A percentile compares a stretch with the other conserved stretches of the same genome.
These are phyloP conservation scores for Pangasius sanitwongsei DNA, from an alignment of 2,797 vertebrate genomes.

Conservation along the genomic window DNA sequence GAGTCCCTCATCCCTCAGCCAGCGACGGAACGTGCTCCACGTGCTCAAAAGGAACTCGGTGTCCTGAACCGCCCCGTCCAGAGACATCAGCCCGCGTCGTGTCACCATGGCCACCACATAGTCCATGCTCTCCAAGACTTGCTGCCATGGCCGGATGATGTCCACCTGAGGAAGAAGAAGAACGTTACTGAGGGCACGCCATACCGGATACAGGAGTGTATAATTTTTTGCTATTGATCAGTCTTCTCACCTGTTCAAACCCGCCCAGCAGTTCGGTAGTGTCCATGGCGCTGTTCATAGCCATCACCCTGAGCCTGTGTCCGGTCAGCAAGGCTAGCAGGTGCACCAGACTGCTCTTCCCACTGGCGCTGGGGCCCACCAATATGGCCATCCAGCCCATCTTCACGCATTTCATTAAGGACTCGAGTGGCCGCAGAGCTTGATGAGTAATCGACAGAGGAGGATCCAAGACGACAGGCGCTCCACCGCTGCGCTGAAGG, in stretches of 20 bases:
- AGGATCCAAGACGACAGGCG: conserved; percentile 73
- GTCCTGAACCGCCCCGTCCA: conserved; percentile 84
- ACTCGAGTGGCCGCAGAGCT: conserved; percentile 86
- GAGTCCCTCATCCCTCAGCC: conserved; percentile 80
- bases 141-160: conserved; percentile 90
- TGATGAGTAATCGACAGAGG: conserved; percentile 88
- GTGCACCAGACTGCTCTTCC: conserved; percentile 91
- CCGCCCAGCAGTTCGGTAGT: conserved; percentile 95
- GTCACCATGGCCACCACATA: conserved; percentile 81
- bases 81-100: conserved; percentile 84
- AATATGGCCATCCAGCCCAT: conserved; percentile 97
- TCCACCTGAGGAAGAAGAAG: conserved; percentile 79
- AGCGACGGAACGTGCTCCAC: conserved; percentile 89
- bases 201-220: too few relatives aligned
- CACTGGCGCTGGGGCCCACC: conserved; percentile 89
- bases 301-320: conserved; percentile 88
- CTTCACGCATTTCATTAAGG: conserved; percentile 95
- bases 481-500: conserved; percentile 82
- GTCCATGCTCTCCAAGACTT: conserved; percentile 86
- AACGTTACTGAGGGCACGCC: neutral
- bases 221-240: accelerated
- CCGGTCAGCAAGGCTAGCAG: conserved; percentile 89
- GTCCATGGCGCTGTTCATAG: conserved; percentile 97
- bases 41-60: conserved; percentile 87
- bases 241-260: conserved; percentile 88